Evolutionary conservation across 1,140 invertebrate species (phyloP).

Genomic region (Brevipalpus yothersi): DNA sequence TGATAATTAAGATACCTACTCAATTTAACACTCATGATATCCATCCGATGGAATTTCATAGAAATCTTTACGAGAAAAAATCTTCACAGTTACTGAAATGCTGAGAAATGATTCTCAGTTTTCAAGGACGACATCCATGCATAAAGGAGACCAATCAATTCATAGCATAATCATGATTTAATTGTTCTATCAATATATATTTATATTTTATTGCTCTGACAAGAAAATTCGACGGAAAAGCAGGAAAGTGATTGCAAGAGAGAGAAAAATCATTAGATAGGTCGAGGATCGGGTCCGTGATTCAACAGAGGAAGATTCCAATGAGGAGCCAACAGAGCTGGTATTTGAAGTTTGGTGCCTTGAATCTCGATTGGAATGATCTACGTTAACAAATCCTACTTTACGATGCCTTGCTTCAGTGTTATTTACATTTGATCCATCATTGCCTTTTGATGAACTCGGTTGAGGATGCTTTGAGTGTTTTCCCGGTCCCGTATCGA

Average conservation of each 20-base stretch:
- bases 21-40: no score
- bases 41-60: no score
- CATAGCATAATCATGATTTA: no score
- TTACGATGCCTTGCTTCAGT: background rate
- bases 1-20: no score
- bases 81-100: no score
- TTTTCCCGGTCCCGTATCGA: background rate
- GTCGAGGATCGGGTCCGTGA: background rate
- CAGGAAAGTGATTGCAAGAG: background rate
- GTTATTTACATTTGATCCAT: background rate
- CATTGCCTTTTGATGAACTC: background rate
- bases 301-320: background rate
- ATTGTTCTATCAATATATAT: no score
- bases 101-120: no score
- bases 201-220: background rate
- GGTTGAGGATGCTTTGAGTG: background rate
- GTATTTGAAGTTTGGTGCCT: background rate
- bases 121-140: no score
- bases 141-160: no score
- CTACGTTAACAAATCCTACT: background rate
- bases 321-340: background rate
- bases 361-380: background rate
- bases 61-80: no score
- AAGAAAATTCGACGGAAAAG: background rate
- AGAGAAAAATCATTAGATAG: background rate